phyloP scores from a whole-genome alignment of 1,140 invertebrate genomes.

The Hycleus phaleratus region DNA sequence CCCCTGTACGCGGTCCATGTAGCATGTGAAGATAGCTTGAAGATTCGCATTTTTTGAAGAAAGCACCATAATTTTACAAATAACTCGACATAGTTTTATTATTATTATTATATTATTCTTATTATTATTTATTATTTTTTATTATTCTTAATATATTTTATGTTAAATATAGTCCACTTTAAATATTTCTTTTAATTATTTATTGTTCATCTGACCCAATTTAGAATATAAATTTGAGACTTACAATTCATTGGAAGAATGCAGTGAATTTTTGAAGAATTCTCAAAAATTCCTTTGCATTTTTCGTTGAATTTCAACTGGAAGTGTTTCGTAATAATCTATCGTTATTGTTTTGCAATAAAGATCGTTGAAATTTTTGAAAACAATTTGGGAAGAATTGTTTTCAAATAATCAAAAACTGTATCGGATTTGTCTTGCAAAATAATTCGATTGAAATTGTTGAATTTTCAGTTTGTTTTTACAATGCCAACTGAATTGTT shows the following conservation, averaged over 20 bases:
- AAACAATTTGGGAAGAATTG: background rate
- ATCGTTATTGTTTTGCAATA: background rate
- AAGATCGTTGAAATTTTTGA: background rate
- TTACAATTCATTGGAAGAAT: slow-evolving; percentile 15
- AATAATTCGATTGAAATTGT: background rate
- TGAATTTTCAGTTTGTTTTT: background rate
- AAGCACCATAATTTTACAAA: slow-evolving; percentile 38
- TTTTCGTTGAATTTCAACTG: background rate
- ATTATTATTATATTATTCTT: background rate
- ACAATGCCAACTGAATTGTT: no score
- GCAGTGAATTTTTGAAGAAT: slow-evolving; percentile 7
- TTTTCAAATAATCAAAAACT: background rate
- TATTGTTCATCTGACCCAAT: slow-evolving; percentile 28
- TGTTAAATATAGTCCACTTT: slow-evolving; percentile 22
- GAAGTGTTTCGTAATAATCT: background rate
- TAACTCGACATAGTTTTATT: slow-evolving; percentile 24
- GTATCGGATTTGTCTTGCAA: background rate
- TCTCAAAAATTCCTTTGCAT: background rate
- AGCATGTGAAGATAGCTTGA: slow-evolving; percentile 35
- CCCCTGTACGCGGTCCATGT: slow-evolving; percentile 37
- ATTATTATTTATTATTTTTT: no score
- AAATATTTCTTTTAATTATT: slow-evolving; percentile 10
- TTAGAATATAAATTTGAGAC: slow-evolving; percentile 22
- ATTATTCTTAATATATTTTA: no score
- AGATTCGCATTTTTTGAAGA: slow-evolving; percentile 28